A percentile compares a stretch with the other conserved stretches of the same genome.
Evolutionary conservation across 2,113 vertebrate genomes (phyloP).

Genomic region (human): GRCh38 chr1:188745501-188746000

Average conservation of each 20-base stretch:
- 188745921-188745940: background rate
- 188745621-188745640: background rate
- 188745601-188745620: background rate
- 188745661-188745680: background rate
- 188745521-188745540: background rate
- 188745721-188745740: background rate
- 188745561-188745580: background rate
- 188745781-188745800: background rate
- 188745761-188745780: background rate
- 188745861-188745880: background rate
- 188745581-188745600: background rate
- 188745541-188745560: background rate
- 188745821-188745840: background rate
- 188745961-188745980: background rate
- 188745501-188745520: background rate
- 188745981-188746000: background rate
- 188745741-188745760: background rate
- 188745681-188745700: background rate
- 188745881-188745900: background rate
- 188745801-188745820: background rate
- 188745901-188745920: background rate
- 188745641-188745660: background rate
- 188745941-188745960: background rate
- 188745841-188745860: background rate
- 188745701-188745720: background rate